Conservation (phyloP, 1,140 invertebrate genomes). For the Halictus rubicundus region DNA sequence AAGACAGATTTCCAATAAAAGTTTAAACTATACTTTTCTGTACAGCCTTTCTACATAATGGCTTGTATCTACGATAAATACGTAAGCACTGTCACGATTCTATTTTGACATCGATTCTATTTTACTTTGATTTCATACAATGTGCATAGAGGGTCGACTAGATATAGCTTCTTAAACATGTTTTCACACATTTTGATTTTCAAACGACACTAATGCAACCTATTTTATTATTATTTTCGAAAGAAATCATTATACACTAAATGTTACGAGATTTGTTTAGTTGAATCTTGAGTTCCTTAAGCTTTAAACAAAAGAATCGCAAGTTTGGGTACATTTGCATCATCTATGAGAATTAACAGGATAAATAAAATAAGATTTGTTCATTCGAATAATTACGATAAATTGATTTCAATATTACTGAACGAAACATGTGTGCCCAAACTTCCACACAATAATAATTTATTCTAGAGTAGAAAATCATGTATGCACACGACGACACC, state of each 20-base stretch:
- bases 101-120: neutral
- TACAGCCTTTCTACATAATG: slow-evolving; percentile 74
- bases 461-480: neutral
- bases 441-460: neutral
- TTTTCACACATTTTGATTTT: neutral
- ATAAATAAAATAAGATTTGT: no score
- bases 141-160: neutral
- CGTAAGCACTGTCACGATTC: slow-evolving; percentile 76
- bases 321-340: neutral
- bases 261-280: neutral
- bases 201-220: neutral
- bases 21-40: slow-evolving; percentile 55
- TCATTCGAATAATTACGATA: no score
- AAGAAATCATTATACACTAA: neutral
- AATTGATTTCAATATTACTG: no score
- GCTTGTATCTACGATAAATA: slow-evolving; percentile 75
- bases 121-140: neutral
- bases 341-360: no score
- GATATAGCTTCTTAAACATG: neutral
- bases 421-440: neutral
- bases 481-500: neutral
- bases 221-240: slow-evolving; percentile 1
- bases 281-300: neutral
- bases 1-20: slow-evolving; percentile 7
- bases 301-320: neutral